phyloP scores from a whole-genome alignment of 1,140 invertebrate species.

The Drosophila mojavensis region DNA sequence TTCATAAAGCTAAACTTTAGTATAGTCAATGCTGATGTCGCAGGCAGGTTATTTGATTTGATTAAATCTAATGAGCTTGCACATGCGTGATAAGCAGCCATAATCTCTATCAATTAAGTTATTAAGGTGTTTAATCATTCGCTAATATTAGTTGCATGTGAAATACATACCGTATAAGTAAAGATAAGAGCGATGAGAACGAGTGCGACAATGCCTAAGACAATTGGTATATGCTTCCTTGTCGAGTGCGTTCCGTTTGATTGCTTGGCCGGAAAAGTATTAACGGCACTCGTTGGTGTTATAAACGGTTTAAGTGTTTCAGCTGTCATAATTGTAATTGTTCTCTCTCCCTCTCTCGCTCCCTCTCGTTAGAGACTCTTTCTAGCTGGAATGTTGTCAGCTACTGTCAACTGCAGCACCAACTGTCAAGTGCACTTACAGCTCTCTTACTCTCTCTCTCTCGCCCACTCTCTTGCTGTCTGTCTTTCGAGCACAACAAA shows the following conservation, averaged over 20 bases:
- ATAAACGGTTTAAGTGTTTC: conserved; percentile 83
- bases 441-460: not conserved
- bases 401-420: conserved; percentile 9
- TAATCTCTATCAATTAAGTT: not conserved
- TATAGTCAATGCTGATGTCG: not conserved
- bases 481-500: not conserved
- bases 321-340: conserved; percentile 74
- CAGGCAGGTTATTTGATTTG: not conserved
- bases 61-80: conserved; percentile 8
- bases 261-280: conserved; percentile 64
- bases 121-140: no score
- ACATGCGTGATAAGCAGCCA: not conserved
- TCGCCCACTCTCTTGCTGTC: not conserved
- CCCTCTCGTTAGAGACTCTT: conserved; percentile 9
- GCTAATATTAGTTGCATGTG: not conserved
- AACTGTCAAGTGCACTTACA: conserved; percentile 34
- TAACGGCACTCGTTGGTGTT: conserved; percentile 66
- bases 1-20: conserved; percentile 8
- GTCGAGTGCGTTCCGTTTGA: conserved; percentile 46
- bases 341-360: no score
- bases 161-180: conserved; percentile 65
- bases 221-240: conserved; percentile 60
- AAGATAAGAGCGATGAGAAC: conserved; percentile 55
- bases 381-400: conserved; percentile 16
- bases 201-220: conserved; percentile 51